Conservation (phyloP, 2,113 vertebrate species). For the Xyrauchen texanus region DNA sequence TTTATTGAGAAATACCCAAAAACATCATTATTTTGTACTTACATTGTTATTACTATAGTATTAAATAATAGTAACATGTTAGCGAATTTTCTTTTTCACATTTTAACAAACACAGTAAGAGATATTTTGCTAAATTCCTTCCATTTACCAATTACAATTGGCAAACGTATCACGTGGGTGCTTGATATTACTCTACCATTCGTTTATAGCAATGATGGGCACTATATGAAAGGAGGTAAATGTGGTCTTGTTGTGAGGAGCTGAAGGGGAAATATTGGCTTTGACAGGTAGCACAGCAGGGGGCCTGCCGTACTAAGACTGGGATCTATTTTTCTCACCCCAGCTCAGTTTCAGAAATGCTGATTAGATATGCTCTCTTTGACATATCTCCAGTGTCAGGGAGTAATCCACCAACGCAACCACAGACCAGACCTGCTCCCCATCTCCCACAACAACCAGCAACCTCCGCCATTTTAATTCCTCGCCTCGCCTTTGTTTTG, state of each 20-base stretch:
- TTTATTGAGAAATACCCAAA: no score
- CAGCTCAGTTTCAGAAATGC: constrained; percentile 53
- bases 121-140: no score
- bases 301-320: constrained; percentile 43
- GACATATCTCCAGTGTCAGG: constrained; percentile 53
- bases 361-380: constrained; percentile 58
- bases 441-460: constrained; percentile 12
- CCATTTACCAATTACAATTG: no score
- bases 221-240: constrained; percentile 51
- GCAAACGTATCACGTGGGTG: neutral
- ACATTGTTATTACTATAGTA: no score
- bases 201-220: constrained; percentile 40
- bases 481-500: constrained; percentile 2
- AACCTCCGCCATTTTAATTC: neutral
- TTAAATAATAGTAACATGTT: no score
- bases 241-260: constrained; percentile 53
- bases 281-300: constrained; percentile 62
- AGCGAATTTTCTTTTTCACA: no score
- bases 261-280: constrained; percentile 60
- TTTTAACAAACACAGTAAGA: no score
- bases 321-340: constrained; percentile 54
- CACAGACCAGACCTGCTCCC: constrained; percentile 39
- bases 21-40: no score
- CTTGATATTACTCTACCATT: neutral
- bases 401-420: constrained; percentile 42